Percentiles rank a stretch among this genome's conserved stretches.
phyloP scores from a whole-genome alignment of 23 tunicate genomes.

The Diplosoma virens region DNA sequence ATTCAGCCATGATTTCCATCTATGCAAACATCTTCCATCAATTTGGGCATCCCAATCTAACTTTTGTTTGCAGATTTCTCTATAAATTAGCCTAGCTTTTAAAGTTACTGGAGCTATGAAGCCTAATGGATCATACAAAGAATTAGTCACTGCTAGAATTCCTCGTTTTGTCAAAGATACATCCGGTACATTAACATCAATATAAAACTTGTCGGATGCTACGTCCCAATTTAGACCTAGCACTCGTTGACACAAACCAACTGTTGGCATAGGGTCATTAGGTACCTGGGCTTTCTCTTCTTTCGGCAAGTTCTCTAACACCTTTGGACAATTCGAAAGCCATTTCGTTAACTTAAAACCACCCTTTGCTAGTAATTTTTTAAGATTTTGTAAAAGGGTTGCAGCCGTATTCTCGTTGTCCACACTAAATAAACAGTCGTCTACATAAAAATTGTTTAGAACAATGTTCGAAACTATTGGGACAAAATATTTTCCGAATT shows the following conservation, averaged over 20 bases:
- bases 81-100: not conserved
- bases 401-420: not conserved
- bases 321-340: not conserved
- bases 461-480: not conserved
- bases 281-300: conserved; percentile 27
- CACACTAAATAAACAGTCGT: conserved; percentile 9
- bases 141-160: conserved; percentile 9
- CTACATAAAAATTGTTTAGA: conserved; percentile 26
- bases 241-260: not conserved
- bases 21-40: not conserved
- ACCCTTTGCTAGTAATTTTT: not conserved
- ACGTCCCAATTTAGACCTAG: conserved; percentile 11
- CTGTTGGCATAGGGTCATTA: not conserved
- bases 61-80: not conserved
- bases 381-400: not conserved
- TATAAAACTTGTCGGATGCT: not conserved
- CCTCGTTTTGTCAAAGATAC: conserved; percentile 22
- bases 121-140: conserved; percentile 31
- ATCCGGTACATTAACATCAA: not conserved
- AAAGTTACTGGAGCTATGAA: conserved; percentile 23
- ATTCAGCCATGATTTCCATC: not conserved
- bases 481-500: not conserved
- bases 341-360: conserved; percentile 34
- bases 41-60: conserved; percentile 24
- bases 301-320: not conserved